Percentiles rank a stretch among this genome's conserved stretches.
Conservation (phyloP, 1,140 invertebrate species). For the Drosophila trapezifrons region DNA sequence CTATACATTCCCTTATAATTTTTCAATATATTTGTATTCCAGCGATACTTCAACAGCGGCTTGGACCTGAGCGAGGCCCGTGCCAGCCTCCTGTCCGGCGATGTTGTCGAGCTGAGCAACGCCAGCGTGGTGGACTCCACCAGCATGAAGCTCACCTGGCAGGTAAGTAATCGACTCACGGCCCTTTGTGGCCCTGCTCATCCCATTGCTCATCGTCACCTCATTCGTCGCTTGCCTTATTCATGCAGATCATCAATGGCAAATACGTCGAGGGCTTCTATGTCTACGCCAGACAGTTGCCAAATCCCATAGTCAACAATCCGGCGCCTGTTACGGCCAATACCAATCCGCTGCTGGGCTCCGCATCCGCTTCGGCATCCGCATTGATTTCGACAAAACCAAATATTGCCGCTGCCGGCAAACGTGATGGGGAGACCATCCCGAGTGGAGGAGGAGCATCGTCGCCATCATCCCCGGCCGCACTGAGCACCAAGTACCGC, state of each 20-base stretch:
- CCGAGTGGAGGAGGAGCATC: constrained; percentile 26
- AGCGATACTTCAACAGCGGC: constrained; percentile 85
- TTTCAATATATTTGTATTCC: neutral
- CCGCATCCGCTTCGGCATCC: constrained; percentile 64
- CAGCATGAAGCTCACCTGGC: constrained; percentile 93
- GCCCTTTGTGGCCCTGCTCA: neutral
- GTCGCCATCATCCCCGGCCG: constrained; percentile 5
- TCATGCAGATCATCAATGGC: constrained; percentile 86
- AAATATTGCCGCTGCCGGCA: constrained; percentile 82
- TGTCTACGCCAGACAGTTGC: constrained; percentile 85
- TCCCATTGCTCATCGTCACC: constrained; percentile 36
- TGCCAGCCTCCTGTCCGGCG: constrained; percentile 88
- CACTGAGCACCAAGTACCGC: constrained; percentile 85
- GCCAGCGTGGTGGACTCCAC: constrained; percentile 92
- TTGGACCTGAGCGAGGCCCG: constrained; percentile 87
- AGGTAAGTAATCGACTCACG: constrained; percentile 85
- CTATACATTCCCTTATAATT: too few relatives aligned
- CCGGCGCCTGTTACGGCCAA: constrained; percentile 49
- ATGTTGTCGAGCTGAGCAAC: constrained; percentile 91
- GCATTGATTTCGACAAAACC: constrained; percentile 83
- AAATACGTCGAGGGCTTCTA: constrained; percentile 88
- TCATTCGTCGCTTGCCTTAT: constrained; percentile 25
- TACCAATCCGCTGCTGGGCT: constrained; percentile 67
- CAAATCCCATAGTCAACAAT: constrained; percentile 69
- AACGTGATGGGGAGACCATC: constrained; percentile 71